These are phyloP conservation scores for Bufotes viridis DNA, from an alignment of 2,797 vertebrate genomes.

Conservation along the genomic window DNA sequence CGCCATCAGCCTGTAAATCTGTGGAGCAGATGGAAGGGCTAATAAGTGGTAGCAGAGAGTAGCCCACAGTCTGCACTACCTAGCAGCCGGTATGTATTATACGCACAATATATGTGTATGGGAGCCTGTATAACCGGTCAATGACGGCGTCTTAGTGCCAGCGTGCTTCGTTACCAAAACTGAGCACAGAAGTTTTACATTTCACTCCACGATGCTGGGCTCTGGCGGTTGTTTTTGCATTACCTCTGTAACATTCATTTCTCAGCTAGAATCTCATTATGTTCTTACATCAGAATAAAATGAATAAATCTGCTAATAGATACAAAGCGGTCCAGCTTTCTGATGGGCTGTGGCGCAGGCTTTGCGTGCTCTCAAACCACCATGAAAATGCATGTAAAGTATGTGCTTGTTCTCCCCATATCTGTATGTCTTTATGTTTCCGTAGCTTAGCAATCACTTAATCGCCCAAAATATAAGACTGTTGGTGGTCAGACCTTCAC, in stretches of 20 bases:
- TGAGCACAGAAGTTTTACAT: background rate
- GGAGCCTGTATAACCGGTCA: too few relatives aligned
- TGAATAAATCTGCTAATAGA: background rate
- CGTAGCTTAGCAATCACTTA: slow-evolving; percentile 30
- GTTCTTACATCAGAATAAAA: background rate
- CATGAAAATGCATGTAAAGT: background rate
- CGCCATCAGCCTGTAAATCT: too few relatives aligned
- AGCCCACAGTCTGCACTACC: too few relatives aligned
- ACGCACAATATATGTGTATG: too few relatives aligned
- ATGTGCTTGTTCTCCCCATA: background rate
- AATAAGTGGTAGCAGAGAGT: too few relatives aligned
- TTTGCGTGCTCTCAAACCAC: background rate
- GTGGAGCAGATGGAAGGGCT: too few relatives aligned
- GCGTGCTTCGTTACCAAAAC: background rate
- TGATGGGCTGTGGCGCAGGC: background rate
- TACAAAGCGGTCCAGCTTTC: background rate
- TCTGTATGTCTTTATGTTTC: background rate
- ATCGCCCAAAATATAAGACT: slow-evolving; percentile 22
- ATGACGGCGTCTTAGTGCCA: background rate
- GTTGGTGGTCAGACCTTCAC: background rate
- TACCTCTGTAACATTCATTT: background rate
- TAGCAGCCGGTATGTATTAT: too few relatives aligned
- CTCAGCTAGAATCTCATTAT: background rate
- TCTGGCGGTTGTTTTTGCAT: background rate
- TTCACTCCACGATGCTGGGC: background rate